A percentile compares a stretch with the other conserved stretches of the same genome.
These are phyloP conservation scores for Plebejus anna DNA, from an alignment of 2,888 invertebrate species.

Conservation along the genomic window DNA sequence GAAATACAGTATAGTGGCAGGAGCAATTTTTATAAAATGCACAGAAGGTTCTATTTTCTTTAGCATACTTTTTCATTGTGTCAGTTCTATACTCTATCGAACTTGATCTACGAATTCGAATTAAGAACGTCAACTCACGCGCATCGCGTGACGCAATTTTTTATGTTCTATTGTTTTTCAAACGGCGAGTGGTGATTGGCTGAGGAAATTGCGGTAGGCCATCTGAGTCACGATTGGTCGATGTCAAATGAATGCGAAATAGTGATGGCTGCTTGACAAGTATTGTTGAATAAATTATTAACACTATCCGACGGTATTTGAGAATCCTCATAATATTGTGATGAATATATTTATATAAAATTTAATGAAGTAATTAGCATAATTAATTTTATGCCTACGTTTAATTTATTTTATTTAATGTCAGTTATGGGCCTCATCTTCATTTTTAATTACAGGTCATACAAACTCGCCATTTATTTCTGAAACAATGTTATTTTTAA, in stretches of 20 bases:
- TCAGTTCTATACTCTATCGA: neutral
- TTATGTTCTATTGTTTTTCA: slow-evolving; percentile 79
- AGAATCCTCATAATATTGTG: slow-evolving; percentile 6
- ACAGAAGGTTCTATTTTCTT: neutral
- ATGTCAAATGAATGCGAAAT: slow-evolving; percentile 67
- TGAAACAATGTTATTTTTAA: neutral
- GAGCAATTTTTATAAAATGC: neutral
- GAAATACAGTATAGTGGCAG: neutral
- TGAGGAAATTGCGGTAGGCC: slow-evolving; percentile 58
- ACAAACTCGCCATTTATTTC: neutral
- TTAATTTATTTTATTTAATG: neutral
- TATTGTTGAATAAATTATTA: slow-evolving; percentile 72
- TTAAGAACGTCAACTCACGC: slow-evolving; percentile 53
- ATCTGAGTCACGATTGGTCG: slow-evolving; percentile 56
- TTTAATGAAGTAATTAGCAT: slow-evolving; percentile 19
- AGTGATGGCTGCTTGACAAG: slow-evolving; percentile 66
- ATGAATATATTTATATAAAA: neutral
- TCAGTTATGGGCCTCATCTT: neutral
- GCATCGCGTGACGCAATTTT: slow-evolving; percentile 72
- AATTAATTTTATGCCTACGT: slow-evolving; percentile 5
- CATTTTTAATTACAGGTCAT: neutral
- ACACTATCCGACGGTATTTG: slow-evolving; percentile 30
- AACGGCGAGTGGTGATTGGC: slow-evolving; percentile 61
- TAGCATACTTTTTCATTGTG: neutral
- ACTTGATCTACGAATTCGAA: neutral